Base-by-base conservation (phyloP, 2,888 invertebrate species). In the Gryllus longicercus region DNA sequence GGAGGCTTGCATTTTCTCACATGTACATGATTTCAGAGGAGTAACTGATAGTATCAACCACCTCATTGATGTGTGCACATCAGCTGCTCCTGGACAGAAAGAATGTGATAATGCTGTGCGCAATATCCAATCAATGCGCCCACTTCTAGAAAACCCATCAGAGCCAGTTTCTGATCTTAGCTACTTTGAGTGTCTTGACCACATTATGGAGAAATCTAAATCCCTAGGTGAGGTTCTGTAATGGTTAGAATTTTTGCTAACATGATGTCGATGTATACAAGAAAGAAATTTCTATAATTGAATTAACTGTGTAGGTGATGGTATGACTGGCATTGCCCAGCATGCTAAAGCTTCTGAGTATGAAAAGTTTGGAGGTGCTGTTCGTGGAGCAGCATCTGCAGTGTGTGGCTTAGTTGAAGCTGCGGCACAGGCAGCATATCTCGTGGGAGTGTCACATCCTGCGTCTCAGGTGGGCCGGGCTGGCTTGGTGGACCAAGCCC, bases 71-170 rank as follows among this genome's bases (percentile, higher is more conserved):
- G 93, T 94, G 10, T 95, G 94, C 86, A 96, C 96, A 1, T 93
- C 93, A 63, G 95, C 96, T 0, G 96, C 96, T 0, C 98, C 98
- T 0, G 97, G 98, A 0, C 97, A 98, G 88, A 96, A 95, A 86
- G 98, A 99, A 86, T 99, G 99, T 88, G 97, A 96, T 86, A 97
- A 95, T 83, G 98, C 98, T 1, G 93, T 98, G 79, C 90, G 98
- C 83, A 95, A 95, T 86, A 97, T 99, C 81, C 94, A 95, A 87
- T 93, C 95, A 80, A 92, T 95, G 87, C 91, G 93, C 25, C 93
- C 95, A 2, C 89, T 97, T 82, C 89, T 99, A 78, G 93, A 94
- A 84, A 93, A 94, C 85, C 96, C 97, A 23, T 91, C 92, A 78
- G 96, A 98, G 86, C 96, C 98, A 0, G 91, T 98, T 84, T 94